phyloP scores from a whole-genome alignment of 2,113 vertebrate genomes.

The Limnothrissa miodon region DNA sequence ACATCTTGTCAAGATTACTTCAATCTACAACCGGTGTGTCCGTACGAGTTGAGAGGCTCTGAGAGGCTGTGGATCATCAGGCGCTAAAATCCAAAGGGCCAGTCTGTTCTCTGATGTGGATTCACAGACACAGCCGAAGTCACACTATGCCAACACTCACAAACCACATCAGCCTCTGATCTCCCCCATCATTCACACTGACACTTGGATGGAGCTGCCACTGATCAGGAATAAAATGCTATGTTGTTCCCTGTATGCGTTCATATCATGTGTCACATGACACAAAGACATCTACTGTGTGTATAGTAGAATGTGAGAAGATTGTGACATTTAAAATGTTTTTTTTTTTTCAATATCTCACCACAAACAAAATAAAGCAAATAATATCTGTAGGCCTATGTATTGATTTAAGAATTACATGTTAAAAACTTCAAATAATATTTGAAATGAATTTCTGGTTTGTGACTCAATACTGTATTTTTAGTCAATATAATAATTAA shows the following conservation, averaged over 20 bases:
- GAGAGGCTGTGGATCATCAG: too few species aligned
- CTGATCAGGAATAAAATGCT: neutral
- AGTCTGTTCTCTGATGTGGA: neutral
- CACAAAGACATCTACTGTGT: neutral
- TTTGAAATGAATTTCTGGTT: too few species aligned
- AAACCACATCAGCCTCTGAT: neutral
- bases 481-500: too few species aligned
- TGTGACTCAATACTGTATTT: too few species aligned
- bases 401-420: neutral
- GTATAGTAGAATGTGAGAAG: neutral
- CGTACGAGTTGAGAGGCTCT: neutral
- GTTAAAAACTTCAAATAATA: neutral
- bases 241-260: neutral
- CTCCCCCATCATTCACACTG: neutral
- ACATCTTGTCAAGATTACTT: too few species aligned
- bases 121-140: neutral
- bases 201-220: neutral
- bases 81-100: neutral
- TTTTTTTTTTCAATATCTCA: too few species aligned
- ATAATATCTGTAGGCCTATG: neutral
- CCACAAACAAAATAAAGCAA: neutral
- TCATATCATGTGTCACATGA: neutral
- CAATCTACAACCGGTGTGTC: neutral
- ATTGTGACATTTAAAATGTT: too few species aligned
- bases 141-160: neutral